Base-by-base conservation (phyloP, 92 coral and sea anemone species). In the Paramuricea clavata region DNA sequence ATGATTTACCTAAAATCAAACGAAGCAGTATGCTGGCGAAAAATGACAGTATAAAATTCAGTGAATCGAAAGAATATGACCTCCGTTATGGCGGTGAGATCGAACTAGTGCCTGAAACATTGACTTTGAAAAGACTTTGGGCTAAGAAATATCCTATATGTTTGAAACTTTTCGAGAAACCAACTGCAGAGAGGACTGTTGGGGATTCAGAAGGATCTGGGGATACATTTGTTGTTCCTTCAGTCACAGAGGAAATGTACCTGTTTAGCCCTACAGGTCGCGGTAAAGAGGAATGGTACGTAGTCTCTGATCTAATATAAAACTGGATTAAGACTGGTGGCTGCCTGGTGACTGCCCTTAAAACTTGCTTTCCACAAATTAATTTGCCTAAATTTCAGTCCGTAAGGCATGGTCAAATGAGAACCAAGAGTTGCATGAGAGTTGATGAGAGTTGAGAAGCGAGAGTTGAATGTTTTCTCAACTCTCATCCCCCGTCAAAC, bases 231-330 rank as follows among this genome's bases (percentile, higher is more conserved):
- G 84, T 28, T 49, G 17, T 79, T 2, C 84, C 84, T 16, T 33
- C 84, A 3, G 72, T 59, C 15, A 59, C 84, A 2, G 84, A 79
- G 22, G 84, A 61, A 16, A 79, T 79, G 73, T 79, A 59, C 67
- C 73, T 79, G 21, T 79, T 79, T 35, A 90, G 94, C 50, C 90
- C 94, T 43, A 94, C 98, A 81, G 98, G 99, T 8, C 89, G 99
- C 9, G 98, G 91, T 74, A 97, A 97, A 71, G 99, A 97, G 86
- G 99, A 94, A 22, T 97, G 99, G 99, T 93, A 79, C 16, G 62
- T 54, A 54, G 17, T 54, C 69, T 91, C 90, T 74, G 87, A 88
- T 67, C 87, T 95, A 22, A 54, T 10, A 54, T 4, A 39, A 39
- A 39, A 39, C 10, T 39, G 5, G 10, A 10, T 39, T 4, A 10